Evolutionary conservation across 2,888 invertebrate species (phyloP), one percentile per base, ranked within the genome.

Genomic region (Adelognathus sp.): DNA sequence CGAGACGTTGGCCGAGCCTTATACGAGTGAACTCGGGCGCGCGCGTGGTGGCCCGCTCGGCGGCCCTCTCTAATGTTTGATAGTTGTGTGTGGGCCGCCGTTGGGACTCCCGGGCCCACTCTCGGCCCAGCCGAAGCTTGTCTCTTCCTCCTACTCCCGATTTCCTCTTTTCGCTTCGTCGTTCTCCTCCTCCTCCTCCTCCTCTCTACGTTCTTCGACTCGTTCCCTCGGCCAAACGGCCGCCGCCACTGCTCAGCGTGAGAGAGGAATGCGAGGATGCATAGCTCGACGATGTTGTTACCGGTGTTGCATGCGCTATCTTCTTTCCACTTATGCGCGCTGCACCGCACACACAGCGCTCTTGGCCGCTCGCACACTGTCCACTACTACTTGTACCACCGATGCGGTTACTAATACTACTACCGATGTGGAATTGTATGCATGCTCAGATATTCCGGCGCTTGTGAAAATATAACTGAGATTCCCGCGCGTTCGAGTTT

Each of bases 231-330:
- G 76, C 78, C 76, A 74, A 79, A 76, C 79, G 82, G 85, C 85
- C 85, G 86, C 84, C n/a, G n/a, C n/a, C n/a, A n/a, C n/a, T n/a
- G n/a, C 87, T 83, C 87, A 90, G 90, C 90, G 90, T 90, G 90
- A 90, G 90, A 90, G 89, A 90, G 89, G 90, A 90, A 90, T 90
- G 90, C 89, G 86, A 73, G 86, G 87, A 88, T 89, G 89, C 89
- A 88, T 89, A 87, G 89, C 83, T 84, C 85, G 86, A 86, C 86
- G 84, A 86, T 87, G 87, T 87, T 86, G 79, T 82, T 82, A 80
- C 80, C 79, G 78, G 76, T 78, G 79, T 78, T 80, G 76, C 71
- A 75, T 76, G 67, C 76, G 50, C 67, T 76, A 77, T 81, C 76
- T 75, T 72, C 74, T 75, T 73, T 54, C 44, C 71, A 67, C 52